Percentiles rank a stretch among this genome's conserved stretches.
These are phyloP conservation scores for Thalassarche chlororhynchos DNA, from an alignment of 2,113 vertebrate species.

Conservation along the genomic window DNA sequence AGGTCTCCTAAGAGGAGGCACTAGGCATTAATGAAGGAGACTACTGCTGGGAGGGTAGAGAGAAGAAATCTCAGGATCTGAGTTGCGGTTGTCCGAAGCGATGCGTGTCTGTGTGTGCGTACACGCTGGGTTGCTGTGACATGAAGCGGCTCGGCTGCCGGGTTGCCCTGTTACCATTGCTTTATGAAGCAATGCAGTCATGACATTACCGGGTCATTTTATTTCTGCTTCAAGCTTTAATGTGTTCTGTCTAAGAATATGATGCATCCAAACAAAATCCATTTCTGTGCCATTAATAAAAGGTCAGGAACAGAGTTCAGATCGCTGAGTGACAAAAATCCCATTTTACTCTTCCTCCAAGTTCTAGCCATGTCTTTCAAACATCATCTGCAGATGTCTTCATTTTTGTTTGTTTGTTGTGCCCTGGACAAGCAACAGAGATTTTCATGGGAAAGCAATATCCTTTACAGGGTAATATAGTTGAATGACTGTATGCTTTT, in stretches of 20 bases:
- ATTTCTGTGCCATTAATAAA: background rate
- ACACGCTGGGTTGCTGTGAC: accelerated
- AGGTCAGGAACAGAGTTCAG: background rate
- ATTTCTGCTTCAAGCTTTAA: background rate
- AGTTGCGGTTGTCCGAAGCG: accelerated
- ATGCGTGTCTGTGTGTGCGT: background rate
- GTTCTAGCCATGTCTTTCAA: background rate
- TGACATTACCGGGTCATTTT: background rate
- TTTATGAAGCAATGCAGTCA: background rate
- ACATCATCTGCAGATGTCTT: background rate
- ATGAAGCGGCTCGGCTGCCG: accelerated
- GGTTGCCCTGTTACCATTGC: background rate
- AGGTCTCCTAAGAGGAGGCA: too few species aligned
- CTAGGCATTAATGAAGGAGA: background rate
- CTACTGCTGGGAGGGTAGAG: background rate
- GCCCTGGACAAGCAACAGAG: background rate
- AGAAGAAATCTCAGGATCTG: background rate
- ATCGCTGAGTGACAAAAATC: background rate
- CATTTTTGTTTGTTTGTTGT: background rate
- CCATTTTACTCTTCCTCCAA: background rate
- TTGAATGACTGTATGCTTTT: background rate
- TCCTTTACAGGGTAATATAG: background rate
- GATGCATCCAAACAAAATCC: background rate
- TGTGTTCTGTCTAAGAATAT: background rate
- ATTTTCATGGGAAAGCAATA: background rate